phyloP scores from a whole-genome alignment of 2,888 invertebrate species.

The Nomada fucata region DNA sequence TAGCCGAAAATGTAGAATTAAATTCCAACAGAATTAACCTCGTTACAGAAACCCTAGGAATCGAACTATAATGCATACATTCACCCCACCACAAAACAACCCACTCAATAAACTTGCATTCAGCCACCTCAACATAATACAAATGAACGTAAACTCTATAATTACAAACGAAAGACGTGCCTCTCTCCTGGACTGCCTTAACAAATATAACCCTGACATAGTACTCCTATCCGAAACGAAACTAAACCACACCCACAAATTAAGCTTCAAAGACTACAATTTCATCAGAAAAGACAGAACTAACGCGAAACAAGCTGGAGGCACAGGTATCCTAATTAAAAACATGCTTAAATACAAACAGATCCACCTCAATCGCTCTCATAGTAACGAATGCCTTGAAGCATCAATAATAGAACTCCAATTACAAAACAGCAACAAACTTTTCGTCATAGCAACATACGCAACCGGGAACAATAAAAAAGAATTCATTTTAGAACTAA shows the following conservation, averaged over 20 bases:
- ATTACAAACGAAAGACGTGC: slow-evolving; percentile 15
- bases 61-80: not conserved
- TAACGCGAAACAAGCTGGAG: slow-evolving; percentile 47
- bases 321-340: slow-evolving; percentile 50
- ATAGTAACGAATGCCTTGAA: slow-evolving; percentile 24
- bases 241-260: no score
- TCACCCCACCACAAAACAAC: not conserved
- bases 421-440: no score
- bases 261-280: no score
- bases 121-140: not conserved
- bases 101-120: not conserved
- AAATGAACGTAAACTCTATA: no score
- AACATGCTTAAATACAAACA: slow-evolving; percentile 21
- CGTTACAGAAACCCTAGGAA: no score
- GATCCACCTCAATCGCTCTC: not conserved
- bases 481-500: no score
- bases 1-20: no score
- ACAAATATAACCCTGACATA: slow-evolving; percentile 2
- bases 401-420: slow-evolving; percentile 24
- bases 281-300: no score
- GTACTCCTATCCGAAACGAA: no score
- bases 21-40: no score
- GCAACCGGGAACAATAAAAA: no score
- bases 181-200: not conserved
- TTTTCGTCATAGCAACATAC: no score